phyloP scores from a whole-genome alignment of 2,113 vertebrate genomes.

The Tor tambroides region DNA sequence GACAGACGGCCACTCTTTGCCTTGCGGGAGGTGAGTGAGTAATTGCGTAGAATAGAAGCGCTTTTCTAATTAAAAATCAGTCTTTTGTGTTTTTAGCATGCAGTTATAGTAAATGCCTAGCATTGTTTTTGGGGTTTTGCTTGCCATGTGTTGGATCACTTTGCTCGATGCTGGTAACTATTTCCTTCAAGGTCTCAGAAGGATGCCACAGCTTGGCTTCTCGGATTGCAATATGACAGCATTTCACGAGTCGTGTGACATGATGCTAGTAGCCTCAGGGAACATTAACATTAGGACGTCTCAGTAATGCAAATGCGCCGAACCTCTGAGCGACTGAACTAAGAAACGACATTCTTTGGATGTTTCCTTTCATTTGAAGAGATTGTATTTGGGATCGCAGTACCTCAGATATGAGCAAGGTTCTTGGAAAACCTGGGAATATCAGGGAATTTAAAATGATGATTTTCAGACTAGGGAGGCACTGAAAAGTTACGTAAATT shows the following conservation, averaged over 20 bases:
- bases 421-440: not conserved
- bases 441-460: no score
- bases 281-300: conserved; percentile 47
- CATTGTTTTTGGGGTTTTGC: not conserved
- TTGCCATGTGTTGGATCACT: not conserved
- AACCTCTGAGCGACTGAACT: conserved; percentile 35
- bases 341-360: not conserved
- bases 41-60: not conserved
- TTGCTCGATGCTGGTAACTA: not conserved
- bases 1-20: conserved; percentile 66
- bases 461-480: no score
- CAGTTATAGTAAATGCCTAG: not conserved
- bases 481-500: not conserved
- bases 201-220: not conserved
- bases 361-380: not conserved
- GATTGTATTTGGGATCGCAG: not conserved
- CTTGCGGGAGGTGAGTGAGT: conserved; percentile 61
- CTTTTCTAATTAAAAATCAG: not conserved
- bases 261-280: conserved; percentile 39
- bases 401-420: not conserved
- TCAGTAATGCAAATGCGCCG: conserved; percentile 54
- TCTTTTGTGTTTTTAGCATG: not conserved
- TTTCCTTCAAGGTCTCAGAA: conserved; percentile 5
- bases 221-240: not conserved
- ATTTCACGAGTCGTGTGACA: conserved; percentile 33